These are phyloP conservation scores for Drosophila triauraria DNA, from an alignment of 1,140 invertebrate genomes.

Conservation along the genomic window DNA sequence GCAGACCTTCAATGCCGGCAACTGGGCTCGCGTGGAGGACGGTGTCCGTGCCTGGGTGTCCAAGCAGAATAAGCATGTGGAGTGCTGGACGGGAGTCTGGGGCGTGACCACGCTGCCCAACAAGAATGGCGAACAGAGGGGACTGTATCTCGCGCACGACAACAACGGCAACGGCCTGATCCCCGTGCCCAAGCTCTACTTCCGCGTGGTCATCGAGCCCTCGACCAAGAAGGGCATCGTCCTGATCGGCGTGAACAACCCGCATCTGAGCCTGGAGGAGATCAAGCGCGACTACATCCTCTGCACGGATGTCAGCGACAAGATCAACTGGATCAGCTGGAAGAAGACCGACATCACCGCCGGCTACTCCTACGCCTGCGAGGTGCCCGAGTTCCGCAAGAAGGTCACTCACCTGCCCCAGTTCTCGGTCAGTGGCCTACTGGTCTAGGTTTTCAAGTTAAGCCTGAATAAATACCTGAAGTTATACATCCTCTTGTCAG, in stretches of 20 bases:
- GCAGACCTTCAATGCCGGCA: conserved; percentile 88
- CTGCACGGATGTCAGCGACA: conserved; percentile 86
- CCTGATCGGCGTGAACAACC: conserved; percentile 87
- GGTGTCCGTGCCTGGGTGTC: conserved; percentile 80
- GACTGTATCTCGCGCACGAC: conserved; percentile 85
- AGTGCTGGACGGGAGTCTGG: conserved; percentile 87
- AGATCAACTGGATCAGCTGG: conserved; percentile 86
- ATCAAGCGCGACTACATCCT: conserved; percentile 84
- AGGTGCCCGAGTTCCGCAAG: conserved; percentile 87
- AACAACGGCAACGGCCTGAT: conserved; percentile 75
- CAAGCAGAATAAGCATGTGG: conserved; percentile 77
- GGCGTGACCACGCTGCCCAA: conserved; percentile 86
- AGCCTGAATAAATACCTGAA: neutral
- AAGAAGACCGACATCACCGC: conserved; percentile 85
- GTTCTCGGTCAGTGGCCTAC: conserved; percentile 66
- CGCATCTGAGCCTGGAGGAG: conserved; percentile 82
- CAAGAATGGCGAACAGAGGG: conserved; percentile 77
- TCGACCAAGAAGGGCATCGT: conserved; percentile 85
- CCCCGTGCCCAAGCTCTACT: conserved; percentile 86
- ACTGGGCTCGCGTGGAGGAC: conserved; percentile 86
- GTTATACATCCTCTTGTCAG: neutral
- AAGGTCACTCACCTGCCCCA: conserved; percentile 83
- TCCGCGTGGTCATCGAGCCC: conserved; percentile 87
- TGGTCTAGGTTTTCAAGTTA: conserved; percentile 30
- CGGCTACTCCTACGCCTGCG: conserved; percentile 89